Percentiles rank a stretch among this genome's conserved stretches.
These are phyloP conservation scores for Orthosia cruda DNA, from an alignment of 2,888 invertebrate species.

Conservation along the genomic window DNA sequence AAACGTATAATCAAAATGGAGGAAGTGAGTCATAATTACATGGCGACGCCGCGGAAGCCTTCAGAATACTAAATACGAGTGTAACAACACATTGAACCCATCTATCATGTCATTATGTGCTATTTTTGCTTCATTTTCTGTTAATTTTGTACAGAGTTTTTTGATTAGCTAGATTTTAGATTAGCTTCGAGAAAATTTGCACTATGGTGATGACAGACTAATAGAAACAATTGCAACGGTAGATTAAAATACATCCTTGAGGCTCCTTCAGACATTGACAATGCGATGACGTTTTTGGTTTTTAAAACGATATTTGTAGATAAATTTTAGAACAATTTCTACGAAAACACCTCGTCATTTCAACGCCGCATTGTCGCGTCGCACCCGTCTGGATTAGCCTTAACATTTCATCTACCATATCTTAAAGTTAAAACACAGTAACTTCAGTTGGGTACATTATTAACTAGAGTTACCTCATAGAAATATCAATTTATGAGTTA, in stretches of 20 bases:
- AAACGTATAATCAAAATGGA: conserved; percentile 47
- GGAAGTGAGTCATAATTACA: conserved; percentile 52
- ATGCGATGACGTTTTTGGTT: no score
- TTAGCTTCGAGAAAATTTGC: conserved; percentile 17
- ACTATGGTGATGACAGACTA: not conserved
- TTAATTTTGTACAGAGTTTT: conserved; percentile 14
- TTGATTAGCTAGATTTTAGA: conserved; percentile 11
- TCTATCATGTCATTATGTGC: conserved; percentile 30
- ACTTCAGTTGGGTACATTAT: no score
- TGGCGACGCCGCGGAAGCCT: conserved; percentile 15
- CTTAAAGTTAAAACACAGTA: no score
- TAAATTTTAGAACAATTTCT: no score
- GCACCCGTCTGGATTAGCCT: no score
- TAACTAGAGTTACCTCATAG: no score
- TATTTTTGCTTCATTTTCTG: conserved; percentile 35
- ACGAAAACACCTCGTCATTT: no score
- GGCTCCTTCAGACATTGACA: no score
- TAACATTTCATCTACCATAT: no score
- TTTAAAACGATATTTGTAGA: no score
- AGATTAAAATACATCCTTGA: not conserved
- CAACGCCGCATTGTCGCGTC: no score
- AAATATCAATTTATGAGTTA: no score
- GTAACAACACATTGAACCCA: conserved; percentile 51
- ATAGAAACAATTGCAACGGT: not conserved
- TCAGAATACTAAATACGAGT: conserved; percentile 31